Conservation (phyloP, 2,888 invertebrate species). For the Chesias legatella region DNA sequence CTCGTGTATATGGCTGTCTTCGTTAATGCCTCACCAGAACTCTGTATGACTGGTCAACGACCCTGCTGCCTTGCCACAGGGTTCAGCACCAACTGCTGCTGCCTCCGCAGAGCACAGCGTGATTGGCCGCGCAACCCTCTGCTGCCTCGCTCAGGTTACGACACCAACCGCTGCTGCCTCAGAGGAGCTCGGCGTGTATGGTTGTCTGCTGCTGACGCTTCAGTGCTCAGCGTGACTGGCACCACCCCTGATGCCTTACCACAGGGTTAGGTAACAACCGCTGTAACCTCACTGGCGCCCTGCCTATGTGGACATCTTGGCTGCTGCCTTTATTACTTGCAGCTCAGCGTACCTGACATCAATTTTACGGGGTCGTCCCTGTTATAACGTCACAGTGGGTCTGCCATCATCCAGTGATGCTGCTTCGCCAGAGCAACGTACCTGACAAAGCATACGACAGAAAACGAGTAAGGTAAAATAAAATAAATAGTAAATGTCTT, state of each 20-base stretch:
- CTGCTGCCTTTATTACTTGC: no score
- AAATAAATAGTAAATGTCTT: no score
- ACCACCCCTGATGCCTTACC: neutral
- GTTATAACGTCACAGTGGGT: neutral
- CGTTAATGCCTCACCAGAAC: slow-evolving; percentile 6
- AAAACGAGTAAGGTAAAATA: no score
- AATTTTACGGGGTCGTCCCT: no score
- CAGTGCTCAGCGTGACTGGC: no score
- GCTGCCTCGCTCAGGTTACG: slow-evolving; percentile 10
- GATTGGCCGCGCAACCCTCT: slow-evolving; percentile 2
- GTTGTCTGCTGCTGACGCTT: no score
- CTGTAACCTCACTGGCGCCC: no score
- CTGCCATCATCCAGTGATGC: neutral
- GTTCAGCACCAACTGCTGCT: neutral
- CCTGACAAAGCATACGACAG: no score
- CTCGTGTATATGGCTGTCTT: slow-evolving; percentile 1
- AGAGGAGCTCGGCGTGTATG: slow-evolving; percentile 2
- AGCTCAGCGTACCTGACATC: no score
- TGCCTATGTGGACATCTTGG: no score
- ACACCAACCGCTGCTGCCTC: slow-evolving; percentile 6
- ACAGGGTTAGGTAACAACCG: no score
- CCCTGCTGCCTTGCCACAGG: slow-evolving; percentile 5
- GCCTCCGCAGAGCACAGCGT: slow-evolving; percentile 11
- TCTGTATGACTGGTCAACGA: neutral
- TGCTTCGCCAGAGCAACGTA: no score